Evolutionary conservation across 2,888 invertebrate species (phyloP), one percentile per base, ranked within the genome.

Genomic region (Psococerastis gibbosa): DNA sequence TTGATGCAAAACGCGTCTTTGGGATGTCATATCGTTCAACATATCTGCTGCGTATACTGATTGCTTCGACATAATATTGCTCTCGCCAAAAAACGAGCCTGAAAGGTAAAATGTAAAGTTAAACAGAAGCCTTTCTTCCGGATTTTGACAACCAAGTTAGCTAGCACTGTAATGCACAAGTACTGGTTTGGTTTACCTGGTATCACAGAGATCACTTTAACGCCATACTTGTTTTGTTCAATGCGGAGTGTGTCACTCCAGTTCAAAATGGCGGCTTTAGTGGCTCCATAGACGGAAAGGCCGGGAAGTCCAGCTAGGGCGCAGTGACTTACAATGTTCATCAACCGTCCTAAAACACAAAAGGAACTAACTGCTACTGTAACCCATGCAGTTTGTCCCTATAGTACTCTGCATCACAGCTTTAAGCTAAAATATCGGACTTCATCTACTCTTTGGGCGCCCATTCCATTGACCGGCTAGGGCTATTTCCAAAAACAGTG

Each of bases 241-340:
- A 80, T 63, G 41, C 87, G 67, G 20, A 91, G 60, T 4, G 76
- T 69, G 47, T 73, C 73, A 11, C 73, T 73, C 75, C 81, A 85
- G 2, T 75, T 76, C 35, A 73, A 60, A 3, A 89, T 56, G 1
- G 74, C 89, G 1, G 79, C 75, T 61, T 91, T 91, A 11, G 81
- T 79, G 1, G 84, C 84, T 15, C 78, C 75, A 60, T 91, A 91
- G 1, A 77, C 69, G 0, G 75, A 67, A 46, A 87, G 64, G 0
- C 79, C 76, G 0, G 88, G 85, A 42, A 87, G 60, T 66, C 75
- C 58, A 67, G 76, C 55, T 64, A 60, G 51, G 0, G 80, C 77
- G 57, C 88, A 88, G 56, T 91, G 87, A 55, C 88, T 88, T 3
- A 76, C 75, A n/a, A 89, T 64, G 52, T 78, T 79, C 47, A 89